phyloP scores from a whole-genome alignment of 2,797 vertebrate genomes.

The Pseudochirops corinnae region DNA sequence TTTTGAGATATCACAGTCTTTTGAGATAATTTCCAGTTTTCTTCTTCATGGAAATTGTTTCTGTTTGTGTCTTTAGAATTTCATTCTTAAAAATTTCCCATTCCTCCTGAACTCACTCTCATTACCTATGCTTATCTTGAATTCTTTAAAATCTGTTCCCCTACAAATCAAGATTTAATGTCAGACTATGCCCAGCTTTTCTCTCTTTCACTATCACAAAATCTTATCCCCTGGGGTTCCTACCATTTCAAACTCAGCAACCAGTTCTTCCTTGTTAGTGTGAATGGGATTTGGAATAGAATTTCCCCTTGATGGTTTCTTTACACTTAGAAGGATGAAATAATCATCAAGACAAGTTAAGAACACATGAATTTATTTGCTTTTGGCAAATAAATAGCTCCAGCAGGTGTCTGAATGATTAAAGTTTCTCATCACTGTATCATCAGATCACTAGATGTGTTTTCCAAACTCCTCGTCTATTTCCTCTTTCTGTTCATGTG shows the following conservation, averaged over 20 bases:
- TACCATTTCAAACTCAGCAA: not conserved
- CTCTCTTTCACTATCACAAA: not conserved
- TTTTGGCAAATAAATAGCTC: not conserved
- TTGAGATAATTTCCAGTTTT: not conserved
- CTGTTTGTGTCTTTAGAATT: not conserved
- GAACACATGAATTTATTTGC: not conserved
- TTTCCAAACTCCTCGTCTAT: not conserved
- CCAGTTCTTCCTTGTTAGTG: not conserved
- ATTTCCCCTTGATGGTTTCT: not conserved
- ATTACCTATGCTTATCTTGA: not conserved
- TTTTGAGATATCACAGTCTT: not conserved
- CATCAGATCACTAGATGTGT: not conserved
- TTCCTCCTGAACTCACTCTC: not conserved
- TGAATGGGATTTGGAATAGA: not conserved
- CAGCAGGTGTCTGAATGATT: not conserved
- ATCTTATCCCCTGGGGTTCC: not conserved
- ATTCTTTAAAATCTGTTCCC: not conserved
- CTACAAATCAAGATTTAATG: not conserved
- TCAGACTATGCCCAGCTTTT: not conserved
- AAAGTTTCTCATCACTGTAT: not conserved
- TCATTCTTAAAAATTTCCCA: not conserved
- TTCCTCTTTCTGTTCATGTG: not conserved
- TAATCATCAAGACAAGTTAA: not conserved
- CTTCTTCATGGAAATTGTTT: not conserved
- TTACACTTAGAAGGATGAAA: not conserved